Conservation (phyloP, 2,113 vertebrate species). For the Cnemophilus loriae region DNA sequence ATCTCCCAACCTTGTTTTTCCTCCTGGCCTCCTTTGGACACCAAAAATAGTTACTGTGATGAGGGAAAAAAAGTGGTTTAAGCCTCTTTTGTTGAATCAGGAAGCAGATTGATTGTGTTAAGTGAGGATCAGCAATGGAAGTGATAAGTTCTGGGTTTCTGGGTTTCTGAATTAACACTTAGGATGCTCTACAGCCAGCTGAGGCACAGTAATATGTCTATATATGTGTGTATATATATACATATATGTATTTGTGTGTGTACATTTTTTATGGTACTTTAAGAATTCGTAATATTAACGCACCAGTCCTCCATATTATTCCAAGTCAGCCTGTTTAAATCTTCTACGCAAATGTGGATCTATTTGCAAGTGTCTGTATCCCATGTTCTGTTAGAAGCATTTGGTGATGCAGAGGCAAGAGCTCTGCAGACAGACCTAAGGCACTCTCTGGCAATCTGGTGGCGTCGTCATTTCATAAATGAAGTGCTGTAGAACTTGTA, state of each 20-base stretch:
- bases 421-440: neutral
- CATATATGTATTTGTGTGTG: too few relatives aligned
- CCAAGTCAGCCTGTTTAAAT: neutral
- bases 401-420: neutral
- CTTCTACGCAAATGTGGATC: neutral
- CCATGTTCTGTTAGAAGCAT: fast-evolving
- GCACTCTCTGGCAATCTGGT: neutral
- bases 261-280: neutral
- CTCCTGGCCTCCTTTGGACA: neutral
- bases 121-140: neutral
- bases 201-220: neutral
- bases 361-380: neutral
- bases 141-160: neutral
- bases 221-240: fast-evolving
- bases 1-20: neutral
- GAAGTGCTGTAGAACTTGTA: neutral
- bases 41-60: neutral
- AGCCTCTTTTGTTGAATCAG: neutral
- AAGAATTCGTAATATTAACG: neutral
- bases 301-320: neutral
- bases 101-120: neutral
- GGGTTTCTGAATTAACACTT: neutral
- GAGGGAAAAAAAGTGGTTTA: neutral
- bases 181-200: neutral
- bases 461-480: neutral